Evolutionary conservation across 2,113 vertebrate species (phyloP).

Genomic region (Henicopernis longicauda): DNA sequence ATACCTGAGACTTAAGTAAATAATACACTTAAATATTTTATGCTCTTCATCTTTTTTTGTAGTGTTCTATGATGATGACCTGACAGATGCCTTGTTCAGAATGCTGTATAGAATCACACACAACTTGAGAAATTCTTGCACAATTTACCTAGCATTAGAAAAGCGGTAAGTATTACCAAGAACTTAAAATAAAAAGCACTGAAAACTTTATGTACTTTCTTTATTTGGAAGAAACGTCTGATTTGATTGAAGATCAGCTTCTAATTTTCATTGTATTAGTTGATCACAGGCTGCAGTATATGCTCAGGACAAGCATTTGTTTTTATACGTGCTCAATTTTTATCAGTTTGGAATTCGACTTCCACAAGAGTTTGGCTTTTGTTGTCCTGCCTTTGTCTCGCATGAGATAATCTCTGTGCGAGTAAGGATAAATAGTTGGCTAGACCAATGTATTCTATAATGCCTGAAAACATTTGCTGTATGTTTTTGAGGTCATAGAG

Average conservation of each 20-base stretch:
- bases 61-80: constrained; percentile 93
- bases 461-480: neutral
- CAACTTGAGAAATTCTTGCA: constrained; percentile 73
- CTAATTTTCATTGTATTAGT: neutral
- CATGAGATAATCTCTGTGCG: neutral
- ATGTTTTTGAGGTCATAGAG: neutral
- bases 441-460: neutral
- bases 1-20: neutral
- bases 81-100: constrained; percentile 87
- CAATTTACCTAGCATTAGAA: constrained; percentile 83
- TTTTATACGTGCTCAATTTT: neutral
- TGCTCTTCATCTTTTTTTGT: neutral
- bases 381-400: neutral
- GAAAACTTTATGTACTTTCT: neutral
- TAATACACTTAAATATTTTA: neutral
- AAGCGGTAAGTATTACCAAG: constrained; percentile 76
- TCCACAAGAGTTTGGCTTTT: neutral
- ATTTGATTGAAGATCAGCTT: neutral
- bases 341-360: neutral
- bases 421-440: neutral
- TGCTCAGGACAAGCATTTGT: neutral
- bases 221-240: neutral
- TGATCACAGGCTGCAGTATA: neutral
- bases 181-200: neutral
- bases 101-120: constrained; percentile 78